These are phyloP conservation scores for Drosophila nigricruria DNA, from an alignment of 2,888 invertebrate species.

Conservation along the genomic window DNA sequence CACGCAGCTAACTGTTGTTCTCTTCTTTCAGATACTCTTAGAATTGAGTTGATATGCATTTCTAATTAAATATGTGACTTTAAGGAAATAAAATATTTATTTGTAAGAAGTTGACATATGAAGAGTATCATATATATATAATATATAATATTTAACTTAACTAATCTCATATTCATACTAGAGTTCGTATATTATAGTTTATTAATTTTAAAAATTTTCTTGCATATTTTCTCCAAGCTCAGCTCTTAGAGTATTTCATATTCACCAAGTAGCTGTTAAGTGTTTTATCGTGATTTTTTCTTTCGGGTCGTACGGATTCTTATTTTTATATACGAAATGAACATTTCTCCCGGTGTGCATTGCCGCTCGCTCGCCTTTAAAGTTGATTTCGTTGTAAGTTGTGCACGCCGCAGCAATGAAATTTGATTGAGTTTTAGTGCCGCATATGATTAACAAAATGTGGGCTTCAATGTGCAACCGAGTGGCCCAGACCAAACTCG, in stretches of 20 bases:
- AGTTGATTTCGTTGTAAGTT: constrained; percentile 51
- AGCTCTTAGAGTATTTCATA: constrained; percentile 11
- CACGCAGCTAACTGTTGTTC: constrained; percentile 50
- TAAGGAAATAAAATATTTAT: neutral
- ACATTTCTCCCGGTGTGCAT: constrained; percentile 47
- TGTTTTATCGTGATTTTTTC: constrained; percentile 14
- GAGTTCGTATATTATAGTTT: neutral
- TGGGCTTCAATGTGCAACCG: constrained; percentile 39
- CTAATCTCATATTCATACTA: neutral
- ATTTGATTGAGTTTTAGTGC: constrained; percentile 75
- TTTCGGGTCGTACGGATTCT: constrained; percentile 19
- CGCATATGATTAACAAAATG: constrained; percentile 71
- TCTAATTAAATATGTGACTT: neutral
- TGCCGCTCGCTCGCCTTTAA: constrained; percentile 50
- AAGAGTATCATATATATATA: neutral
- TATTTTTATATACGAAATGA: constrained; percentile 40
- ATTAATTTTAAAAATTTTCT: neutral
- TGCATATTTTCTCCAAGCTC: neutral
- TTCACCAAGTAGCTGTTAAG: neutral
- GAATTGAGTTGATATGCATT: no score
- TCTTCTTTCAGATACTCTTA: constrained; percentile 16
- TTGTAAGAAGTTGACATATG: neutral
- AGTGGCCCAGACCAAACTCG: neutral
- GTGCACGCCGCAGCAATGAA: constrained; percentile 59
- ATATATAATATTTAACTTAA: neutral